Conservation (phyloP, 2,113 vertebrate genomes). For the Narcine bancroftii region DNA sequence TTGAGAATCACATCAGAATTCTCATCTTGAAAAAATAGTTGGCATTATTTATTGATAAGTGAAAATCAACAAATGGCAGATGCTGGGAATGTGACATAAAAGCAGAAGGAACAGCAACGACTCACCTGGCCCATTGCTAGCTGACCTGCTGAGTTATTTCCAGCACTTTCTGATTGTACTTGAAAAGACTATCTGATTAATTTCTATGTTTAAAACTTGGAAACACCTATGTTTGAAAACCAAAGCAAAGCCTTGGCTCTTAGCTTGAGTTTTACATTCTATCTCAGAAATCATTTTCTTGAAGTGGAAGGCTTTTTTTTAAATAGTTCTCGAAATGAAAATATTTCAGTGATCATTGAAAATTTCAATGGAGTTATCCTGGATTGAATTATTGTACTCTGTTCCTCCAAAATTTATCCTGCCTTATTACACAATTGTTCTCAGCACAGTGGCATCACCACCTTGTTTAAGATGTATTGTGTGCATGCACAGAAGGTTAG, state of each 20-base stretch:
- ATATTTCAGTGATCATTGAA: not conserved
- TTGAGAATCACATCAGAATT: not conserved
- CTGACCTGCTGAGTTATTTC: too few species aligned
- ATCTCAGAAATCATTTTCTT: not conserved
- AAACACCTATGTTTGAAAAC: not conserved
- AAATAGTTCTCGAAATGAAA: not conserved
- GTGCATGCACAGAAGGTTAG: not conserved
- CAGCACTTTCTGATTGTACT: too few species aligned
- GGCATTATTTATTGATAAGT: not conserved
- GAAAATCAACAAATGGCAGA: too few species aligned
- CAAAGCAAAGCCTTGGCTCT: not conserved
- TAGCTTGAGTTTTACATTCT: not conserved
- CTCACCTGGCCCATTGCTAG: too few species aligned
- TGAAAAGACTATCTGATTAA: not conserved
- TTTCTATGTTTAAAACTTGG: not conserved
- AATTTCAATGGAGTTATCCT: not conserved
- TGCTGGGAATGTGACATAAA: too few species aligned
- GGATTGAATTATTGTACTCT: not conserved
- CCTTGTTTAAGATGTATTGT: not conserved
- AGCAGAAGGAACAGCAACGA: too few species aligned
- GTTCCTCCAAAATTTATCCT: not conserved
- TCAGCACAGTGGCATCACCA: not conserved
- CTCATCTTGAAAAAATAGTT: not conserved
- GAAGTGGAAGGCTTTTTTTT: not conserved
- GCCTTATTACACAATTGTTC: not conserved